Conservation (phyloP, 2,797 vertebrate genomes). For the Todus mexicanus region DNA sequence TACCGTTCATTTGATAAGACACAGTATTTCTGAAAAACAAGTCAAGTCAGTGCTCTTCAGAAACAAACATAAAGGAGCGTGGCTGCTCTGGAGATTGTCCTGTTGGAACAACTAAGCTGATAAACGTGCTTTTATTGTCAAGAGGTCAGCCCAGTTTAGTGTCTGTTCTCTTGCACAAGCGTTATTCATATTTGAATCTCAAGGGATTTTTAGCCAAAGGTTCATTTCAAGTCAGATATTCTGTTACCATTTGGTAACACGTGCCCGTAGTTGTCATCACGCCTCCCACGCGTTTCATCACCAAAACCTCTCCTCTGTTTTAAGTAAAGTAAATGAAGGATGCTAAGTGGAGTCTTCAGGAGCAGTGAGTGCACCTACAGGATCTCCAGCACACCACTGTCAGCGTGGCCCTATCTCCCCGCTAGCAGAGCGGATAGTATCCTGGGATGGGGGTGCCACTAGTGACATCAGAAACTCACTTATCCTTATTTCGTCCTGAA, state of each 20-base stretch:
- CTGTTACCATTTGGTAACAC: not conserved
- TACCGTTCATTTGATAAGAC: rapidly evolving
- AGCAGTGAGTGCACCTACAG: no score
- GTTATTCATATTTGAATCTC: not conserved
- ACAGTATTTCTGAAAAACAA: not conserved
- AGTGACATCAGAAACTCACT: no score
- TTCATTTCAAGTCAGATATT: not conserved
- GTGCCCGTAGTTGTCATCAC: not conserved
- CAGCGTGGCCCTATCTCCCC: no score
- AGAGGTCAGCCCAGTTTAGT: not conserved
- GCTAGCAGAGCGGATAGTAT: no score
- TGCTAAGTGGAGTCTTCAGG: no score
- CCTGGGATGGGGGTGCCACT: no score
- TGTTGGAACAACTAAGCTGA: not conserved
- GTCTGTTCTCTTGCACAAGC: not conserved
- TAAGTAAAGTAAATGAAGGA: not conserved
- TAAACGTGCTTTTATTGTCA: not conserved
- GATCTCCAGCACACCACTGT: no score
- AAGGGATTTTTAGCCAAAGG: not conserved
- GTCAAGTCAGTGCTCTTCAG: not conserved
- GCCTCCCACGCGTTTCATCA: not conserved
- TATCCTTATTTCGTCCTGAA: no score
- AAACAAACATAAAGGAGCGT: not conserved
- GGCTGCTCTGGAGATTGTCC: not conserved
- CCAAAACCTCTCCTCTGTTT: not conserved